Evolutionary conservation across 2,888 invertebrate genomes (phyloP), one percentile per base, ranked within the genome.

Genomic region (Brachynemurus nebulosus): DNA sequence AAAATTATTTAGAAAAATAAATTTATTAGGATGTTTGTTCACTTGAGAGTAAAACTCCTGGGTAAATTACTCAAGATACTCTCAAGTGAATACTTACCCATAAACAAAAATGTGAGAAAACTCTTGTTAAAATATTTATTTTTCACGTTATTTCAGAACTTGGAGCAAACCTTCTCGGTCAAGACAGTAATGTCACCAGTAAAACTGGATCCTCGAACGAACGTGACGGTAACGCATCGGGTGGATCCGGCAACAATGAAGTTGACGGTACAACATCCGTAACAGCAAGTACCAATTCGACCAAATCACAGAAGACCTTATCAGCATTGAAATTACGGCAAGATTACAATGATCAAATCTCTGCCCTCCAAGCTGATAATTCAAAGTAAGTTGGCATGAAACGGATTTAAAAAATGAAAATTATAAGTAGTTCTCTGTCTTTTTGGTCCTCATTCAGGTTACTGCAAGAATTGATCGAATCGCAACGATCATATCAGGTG

Each of bases 101-200:
- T 30, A 12, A 30, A 12, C 30, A 14, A 5, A 30, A 27, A n/a
- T n/a, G 30, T 30, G 30, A 30, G 30, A 12, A 30, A 30, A 12
- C 30, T 35, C 35, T 40, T 27, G 43, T 35, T 39, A 47, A 39
- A 42, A 30, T 37, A 14, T 36, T 17, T 11, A 20, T 35, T 43
- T 35, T 40, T n/a, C 11, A 27, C 41, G 47, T 17, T 18, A 46
- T 53, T 56, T 1, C 55, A 80, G 91, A 91, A 62, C 64, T 91
- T n/a, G 89, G 86, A 4, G 89, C 89, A 6, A 88, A 89, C 65
- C 65, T 90, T 42, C 80, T 85, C 3, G 86, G 81, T 0, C 80
- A 82, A 53, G 85, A 44, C 37, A 44, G 21, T 27, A 21, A 30
- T 37, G 27, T 44, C 8, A 16, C 23, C n/a, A 16, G 30, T 18